Conservation (phyloP, 1,140 invertebrate genomes). For the Argopecten irradians region DNA sequence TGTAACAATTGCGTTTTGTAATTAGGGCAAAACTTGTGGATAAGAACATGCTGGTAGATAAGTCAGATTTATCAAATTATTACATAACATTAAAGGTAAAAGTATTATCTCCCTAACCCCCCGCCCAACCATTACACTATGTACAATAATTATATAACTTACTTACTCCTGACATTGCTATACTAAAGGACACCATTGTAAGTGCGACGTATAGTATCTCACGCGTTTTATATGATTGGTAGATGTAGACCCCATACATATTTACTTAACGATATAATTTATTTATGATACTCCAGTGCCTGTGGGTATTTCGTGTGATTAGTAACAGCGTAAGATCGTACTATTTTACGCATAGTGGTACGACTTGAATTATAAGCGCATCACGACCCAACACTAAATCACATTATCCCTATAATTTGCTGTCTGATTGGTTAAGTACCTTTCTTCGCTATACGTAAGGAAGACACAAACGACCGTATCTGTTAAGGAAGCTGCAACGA, state of each 20-base stretch:
- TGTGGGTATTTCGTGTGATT: slow-evolving; percentile 5
- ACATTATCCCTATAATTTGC: neutral
- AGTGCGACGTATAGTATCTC: neutral
- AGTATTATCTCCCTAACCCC: too few relatives aligned
- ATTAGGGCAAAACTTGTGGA: too few relatives aligned
- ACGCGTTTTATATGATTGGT: neutral
- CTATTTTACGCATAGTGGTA: neutral
- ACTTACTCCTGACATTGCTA: too few relatives aligned
- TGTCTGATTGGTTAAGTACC: neutral
- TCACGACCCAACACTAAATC: neutral
- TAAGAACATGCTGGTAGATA: too few relatives aligned
- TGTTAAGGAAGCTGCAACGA: neutral
- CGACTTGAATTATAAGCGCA: neutral
- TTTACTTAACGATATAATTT: neutral
- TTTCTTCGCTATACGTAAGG: neutral
- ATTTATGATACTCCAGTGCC: neutral
- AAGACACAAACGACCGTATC: neutral
- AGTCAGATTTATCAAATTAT: too few relatives aligned
- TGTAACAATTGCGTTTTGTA: too few relatives aligned
- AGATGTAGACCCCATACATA: neutral
- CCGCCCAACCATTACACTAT: too few relatives aligned
- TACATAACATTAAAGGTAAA: too few relatives aligned
- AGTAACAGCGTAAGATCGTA: neutral
- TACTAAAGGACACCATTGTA: neutral
- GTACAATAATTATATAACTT: too few relatives aligned